Conservation (phyloP, 2,797 vertebrate genomes). For the Poliocrania exsul region DNA sequence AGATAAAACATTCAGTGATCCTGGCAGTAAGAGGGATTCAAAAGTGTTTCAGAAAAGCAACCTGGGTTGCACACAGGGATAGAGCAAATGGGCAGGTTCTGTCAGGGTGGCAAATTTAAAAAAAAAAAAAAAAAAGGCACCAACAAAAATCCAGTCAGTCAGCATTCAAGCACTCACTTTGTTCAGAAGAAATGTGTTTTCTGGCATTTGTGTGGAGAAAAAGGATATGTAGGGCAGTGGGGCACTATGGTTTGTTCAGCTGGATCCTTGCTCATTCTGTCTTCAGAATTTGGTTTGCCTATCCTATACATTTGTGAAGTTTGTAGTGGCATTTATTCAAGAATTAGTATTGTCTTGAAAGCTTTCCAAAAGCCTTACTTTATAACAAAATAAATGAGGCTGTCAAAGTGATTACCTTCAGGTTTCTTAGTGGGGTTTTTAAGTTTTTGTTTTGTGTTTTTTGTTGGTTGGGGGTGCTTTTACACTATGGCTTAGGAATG, state of each 20-base stretch:
- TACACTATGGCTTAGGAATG: neutral
- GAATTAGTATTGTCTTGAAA: slow-evolving; percentile 40
- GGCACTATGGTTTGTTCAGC: slow-evolving; percentile 34
- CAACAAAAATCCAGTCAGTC: neutral
- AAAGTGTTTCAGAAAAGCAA: neutral
- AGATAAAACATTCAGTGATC: slow-evolving; percentile 7
- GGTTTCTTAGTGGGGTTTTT: neutral
- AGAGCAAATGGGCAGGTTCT: neutral
- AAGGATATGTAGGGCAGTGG: neutral
- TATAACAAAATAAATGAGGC: slow-evolving; percentile 26
- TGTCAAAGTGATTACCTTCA: neutral
- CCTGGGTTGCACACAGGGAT: neutral
- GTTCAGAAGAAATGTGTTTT: neutral
- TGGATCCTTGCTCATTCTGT: neutral
- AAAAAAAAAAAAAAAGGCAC: neutral
- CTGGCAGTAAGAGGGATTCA: neutral
- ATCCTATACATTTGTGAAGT: neutral
- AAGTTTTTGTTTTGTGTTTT: neutral
- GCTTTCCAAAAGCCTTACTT: slow-evolving; percentile 31
- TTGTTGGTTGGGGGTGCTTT: neutral
- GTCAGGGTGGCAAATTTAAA: neutral
- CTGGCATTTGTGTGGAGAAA: neutral
- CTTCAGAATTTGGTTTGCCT: neutral
- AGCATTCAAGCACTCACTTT: neutral
- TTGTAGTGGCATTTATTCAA: slow-evolving; percentile 51